phyloP scores from a whole-genome alignment of 1,140 invertebrate genomes.

The Dufourea novaeangliae region DNA sequence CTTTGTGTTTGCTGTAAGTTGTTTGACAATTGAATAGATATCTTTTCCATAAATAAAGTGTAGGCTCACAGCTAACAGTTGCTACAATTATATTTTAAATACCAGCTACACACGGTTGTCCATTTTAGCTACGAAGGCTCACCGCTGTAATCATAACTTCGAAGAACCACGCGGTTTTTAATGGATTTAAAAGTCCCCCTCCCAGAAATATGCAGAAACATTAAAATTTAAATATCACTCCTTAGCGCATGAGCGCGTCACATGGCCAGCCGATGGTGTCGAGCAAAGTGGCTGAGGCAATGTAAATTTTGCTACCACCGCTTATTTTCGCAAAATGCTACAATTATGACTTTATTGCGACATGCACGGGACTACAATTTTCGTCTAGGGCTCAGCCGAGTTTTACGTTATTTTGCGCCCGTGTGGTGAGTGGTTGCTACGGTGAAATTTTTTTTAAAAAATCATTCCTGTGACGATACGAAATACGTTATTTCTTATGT shows the following conservation, averaged over 20 bases:
- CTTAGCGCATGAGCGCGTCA: slow-evolving; percentile 21
- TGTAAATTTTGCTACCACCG: slow-evolving; percentile 50
- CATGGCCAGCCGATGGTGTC: slow-evolving; percentile 35
- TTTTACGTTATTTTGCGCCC: neutral
- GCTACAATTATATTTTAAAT: too few relatives aligned
- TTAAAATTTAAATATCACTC: slow-evolving; percentile 25
- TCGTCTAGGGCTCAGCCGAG: neutral
- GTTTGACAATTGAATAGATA: too few relatives aligned
- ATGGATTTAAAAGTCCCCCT: neutral
- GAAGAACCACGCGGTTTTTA: slow-evolving; percentile 30
- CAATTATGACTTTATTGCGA: slow-evolving; percentile 52
- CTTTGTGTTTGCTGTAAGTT: too few relatives aligned
- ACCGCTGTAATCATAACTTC: neutral
- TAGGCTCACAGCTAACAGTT: too few relatives aligned
- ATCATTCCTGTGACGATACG: neutral
- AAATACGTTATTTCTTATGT: neutral
- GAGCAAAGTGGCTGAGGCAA: slow-evolving; percentile 50
- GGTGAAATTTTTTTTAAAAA: neutral
- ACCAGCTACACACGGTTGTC: too few relatives aligned
- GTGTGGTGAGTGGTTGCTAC: neutral
- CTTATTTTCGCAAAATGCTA: slow-evolving; percentile 49
- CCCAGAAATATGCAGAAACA: neutral
- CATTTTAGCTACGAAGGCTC: neutral
- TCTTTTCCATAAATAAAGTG: too few relatives aligned
- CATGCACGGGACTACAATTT: slow-evolving; percentile 47